Conservation (phyloP, 2,797 vertebrate genomes). For the Sparus aurata region DNA sequence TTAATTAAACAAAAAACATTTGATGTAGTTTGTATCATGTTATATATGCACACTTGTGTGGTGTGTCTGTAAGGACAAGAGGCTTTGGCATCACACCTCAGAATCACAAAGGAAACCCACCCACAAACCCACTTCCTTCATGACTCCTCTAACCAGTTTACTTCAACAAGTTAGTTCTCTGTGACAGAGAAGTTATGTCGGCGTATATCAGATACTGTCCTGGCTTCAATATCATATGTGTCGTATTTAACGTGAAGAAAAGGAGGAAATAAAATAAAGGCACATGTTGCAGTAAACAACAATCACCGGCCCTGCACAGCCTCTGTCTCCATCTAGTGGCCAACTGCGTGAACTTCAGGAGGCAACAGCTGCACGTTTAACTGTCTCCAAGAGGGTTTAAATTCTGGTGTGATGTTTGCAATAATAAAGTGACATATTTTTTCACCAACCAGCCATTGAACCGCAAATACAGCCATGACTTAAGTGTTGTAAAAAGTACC, state of each 20-base stretch:
- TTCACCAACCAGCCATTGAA: too few species aligned
- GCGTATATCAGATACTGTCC: fast-evolving
- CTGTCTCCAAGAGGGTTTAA: too few species aligned
- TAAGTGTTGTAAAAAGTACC: too few species aligned
- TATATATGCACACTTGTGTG: conserved; percentile 45
- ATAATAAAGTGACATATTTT: too few species aligned
- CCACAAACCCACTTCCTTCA: conserved; percentile 78
- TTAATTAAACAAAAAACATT: conserved; percentile 52
- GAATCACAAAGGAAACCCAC: conserved; percentile 85
- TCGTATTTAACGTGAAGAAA: neutral
- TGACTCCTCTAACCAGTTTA: conserved; percentile 16
- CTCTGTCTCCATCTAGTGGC: conserved; percentile 63
- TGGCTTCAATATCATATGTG: neutral
- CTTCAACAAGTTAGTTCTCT: neutral
- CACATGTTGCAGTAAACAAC: neutral
- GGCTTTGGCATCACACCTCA: conserved; percentile 73
- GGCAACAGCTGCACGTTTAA: neutral
- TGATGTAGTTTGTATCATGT: neutral
- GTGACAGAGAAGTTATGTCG: neutral
- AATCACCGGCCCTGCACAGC: neutral
- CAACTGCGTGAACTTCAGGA: neutral
- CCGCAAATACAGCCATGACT: too few species aligned
- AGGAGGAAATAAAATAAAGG: fast-evolving
- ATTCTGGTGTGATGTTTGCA: too few species aligned
- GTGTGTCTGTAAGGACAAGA: conserved; percentile 55